Evolutionary conservation across 2,797 vertebrate genomes (phyloP).

Genomic region (Dryobates pubescens): DNA sequence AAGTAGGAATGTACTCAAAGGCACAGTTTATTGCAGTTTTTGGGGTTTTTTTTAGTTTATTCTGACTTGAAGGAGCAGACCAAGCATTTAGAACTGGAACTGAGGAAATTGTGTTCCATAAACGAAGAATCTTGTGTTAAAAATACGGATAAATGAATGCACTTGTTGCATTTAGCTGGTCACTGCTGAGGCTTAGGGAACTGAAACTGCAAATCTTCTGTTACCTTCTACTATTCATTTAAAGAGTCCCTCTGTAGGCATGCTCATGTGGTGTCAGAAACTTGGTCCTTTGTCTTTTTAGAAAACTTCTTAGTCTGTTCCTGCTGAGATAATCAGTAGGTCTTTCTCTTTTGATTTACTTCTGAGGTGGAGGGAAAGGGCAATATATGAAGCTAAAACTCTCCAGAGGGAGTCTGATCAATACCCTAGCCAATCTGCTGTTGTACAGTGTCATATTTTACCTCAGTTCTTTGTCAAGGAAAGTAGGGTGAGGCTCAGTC

Average conservation of each 20-base stretch:
- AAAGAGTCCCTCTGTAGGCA: neutral
- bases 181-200: neutral
- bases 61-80: neutral
- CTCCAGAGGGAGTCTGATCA: neutral
- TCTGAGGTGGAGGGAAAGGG: neutral
- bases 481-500: neutral
- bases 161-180: neutral
- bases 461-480: neutral
- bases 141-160: neutral
- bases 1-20: neutral
- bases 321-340: neutral
- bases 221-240: neutral
- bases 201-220: neutral
- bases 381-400: neutral
- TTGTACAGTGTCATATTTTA: neutral
- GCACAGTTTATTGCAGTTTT: neutral
- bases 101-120: neutral
- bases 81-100: neutral
- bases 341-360: neutral
- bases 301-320: neutral
- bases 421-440: neutral
- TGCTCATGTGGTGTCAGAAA: neutral
- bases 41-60: neutral
- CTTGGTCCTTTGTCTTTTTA: neutral
- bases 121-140: neutral